These are phyloP conservation scores for Delichon dasypus DNA, from an alignment of 2,797 vertebrate genomes.

Conservation along the genomic window DNA sequence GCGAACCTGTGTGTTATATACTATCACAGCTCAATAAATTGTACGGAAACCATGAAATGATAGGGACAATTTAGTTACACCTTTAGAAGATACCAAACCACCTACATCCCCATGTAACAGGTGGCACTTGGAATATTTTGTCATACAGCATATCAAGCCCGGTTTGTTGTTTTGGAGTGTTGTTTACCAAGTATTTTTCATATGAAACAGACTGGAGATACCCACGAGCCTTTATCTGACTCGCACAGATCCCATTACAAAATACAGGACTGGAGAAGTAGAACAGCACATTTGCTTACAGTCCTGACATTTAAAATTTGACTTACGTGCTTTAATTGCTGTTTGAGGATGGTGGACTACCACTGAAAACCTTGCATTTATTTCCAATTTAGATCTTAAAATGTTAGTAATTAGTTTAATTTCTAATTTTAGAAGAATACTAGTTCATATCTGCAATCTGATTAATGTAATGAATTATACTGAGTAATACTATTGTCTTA, in stretches of 20 bases:
- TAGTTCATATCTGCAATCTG: not conserved
- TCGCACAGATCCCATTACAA: not conserved
- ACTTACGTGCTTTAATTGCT: not conserved
- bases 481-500: not conserved
- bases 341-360: not conserved
- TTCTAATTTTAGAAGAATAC: not conserved
- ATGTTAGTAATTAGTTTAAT: not conserved
- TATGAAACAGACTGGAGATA: not conserved
- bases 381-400: not conserved
- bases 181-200: not conserved
- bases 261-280: not conserved
- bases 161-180: rapidly evolving
- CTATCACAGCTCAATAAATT: not conserved
- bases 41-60: not conserved
- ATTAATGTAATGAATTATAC: not conserved
- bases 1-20: not conserved
- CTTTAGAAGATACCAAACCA: not conserved
- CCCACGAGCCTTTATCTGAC: not conserved
- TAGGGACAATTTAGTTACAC: not conserved
- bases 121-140: not conserved
- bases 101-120: not conserved
- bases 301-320: not conserved
- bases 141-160: not conserved
- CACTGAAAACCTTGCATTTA: not conserved
- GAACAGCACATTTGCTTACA: not conserved